Evolutionary conservation across 2,888 invertebrate species (phyloP), one percentile per base, ranked within the genome.

Genomic region (Cantharis flavilabris): DNA sequence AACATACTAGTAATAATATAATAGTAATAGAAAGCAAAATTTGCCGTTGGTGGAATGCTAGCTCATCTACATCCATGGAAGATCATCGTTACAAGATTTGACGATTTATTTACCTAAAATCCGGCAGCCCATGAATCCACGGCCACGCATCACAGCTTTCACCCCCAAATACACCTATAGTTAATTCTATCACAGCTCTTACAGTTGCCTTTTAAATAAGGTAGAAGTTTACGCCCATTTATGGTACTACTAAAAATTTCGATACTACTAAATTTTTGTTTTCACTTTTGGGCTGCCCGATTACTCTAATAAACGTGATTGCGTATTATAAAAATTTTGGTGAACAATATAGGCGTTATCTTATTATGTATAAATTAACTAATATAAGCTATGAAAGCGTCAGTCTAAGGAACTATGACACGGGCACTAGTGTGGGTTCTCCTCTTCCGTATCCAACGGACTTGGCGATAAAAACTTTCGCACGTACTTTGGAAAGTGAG

Each of bases 401-500:
- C 82, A 83, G 83, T 83, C 82, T 82, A 83, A 83, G 83, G 83
- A 83, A 83, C 83, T 83, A 83, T 81, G 73, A 76, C 72, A 72
- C 73, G 80, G 77, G 80, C 72, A 90, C 90, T 94, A 94, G 89
- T 94, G 94, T 84, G 94, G 94, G 82, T 90, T 90, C 87, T 95
- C 95, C 88, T 95, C 95, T 88, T 94, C 94, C 78, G 94, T 94
- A 88, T 96, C 95, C 84, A 95, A 93, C 82, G 95, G 95, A 88
- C 94, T 95, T 82, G 96, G 96, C 85, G 96, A 96, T 84, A 96
- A 91, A 90, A 95, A 96, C 90, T 96, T 96, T 85, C 96, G 93
- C 87, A 96, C 95, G 88, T 96, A 96, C 90, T 96, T 96, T 82
- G 96, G 96, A 89, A 95, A 96, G 89, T 97, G 97, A 80, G 96